phyloP scores from a whole-genome alignment of 2,888 invertebrate species.

The Elaeidobius kamerunicus region DNA sequence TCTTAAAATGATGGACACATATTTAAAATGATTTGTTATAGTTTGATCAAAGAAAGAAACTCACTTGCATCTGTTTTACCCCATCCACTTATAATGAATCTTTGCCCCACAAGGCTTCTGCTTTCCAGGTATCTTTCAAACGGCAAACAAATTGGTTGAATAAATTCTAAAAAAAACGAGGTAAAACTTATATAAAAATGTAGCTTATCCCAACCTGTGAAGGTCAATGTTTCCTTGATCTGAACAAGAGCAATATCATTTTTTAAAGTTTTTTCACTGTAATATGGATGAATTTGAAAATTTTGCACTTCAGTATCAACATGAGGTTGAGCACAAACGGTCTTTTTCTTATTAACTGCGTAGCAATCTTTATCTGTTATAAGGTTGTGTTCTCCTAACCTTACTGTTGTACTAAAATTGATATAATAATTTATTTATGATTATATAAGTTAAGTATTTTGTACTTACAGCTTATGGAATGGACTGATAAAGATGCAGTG shows the following conservation, averaged over 20 bases:
- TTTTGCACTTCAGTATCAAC: constrained; percentile 41
- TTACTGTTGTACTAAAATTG: constrained; percentile 52
- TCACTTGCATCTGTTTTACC: constrained; percentile 62
- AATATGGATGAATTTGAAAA: constrained; percentile 42
- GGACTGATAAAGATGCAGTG: constrained; percentile 36
- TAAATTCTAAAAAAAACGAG: constrained; percentile 42
- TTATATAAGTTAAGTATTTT: neutral
- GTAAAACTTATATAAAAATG: constrained; percentile 1
- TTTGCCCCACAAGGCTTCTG: constrained; percentile 10
- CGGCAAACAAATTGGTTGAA: constrained; percentile 52
- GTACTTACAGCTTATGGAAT: constrained; percentile 12
- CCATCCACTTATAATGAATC: constrained; percentile 69
- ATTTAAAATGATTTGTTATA: neutral
- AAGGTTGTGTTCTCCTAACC: constrained; percentile 60
- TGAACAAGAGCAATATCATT: constrained; percentile 49
- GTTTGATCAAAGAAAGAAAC: too few species aligned
- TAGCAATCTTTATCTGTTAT: constrained; percentile 51
- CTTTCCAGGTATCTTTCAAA: constrained; percentile 36
- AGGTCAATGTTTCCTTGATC: constrained; percentile 1
- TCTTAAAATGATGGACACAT: neutral
- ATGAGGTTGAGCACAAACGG: constrained; percentile 42
- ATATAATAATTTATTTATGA: neutral
- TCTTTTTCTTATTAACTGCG: constrained; percentile 11
- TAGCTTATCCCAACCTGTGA: constrained; percentile 7
- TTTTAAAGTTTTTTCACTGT: constrained; percentile 39